Evolutionary conservation across 2,888 invertebrate genomes (phyloP).

Genomic region (Pyrrhia umbra): DNA sequence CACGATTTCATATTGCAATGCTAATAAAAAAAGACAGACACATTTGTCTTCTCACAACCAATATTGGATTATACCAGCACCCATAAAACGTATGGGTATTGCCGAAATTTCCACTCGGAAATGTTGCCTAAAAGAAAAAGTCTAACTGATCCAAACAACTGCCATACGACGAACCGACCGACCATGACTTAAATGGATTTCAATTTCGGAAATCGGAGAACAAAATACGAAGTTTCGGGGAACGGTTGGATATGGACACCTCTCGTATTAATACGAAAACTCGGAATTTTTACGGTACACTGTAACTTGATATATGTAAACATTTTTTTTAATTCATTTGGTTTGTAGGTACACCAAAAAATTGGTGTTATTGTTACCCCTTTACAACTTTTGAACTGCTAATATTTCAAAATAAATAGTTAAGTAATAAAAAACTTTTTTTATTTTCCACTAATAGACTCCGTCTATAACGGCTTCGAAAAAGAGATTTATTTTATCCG

Average conservation of each 20-base stretch:
- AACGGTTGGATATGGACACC: conserved; percentile 39
- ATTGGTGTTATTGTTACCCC: too few relatives aligned
- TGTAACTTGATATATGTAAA: conserved; percentile 28
- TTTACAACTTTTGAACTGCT: neutral
- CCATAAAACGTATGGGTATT: conserved; percentile 27
- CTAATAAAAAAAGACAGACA: conserved; percentile 27
- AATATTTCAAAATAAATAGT: neutral
- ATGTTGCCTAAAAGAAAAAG: conserved; percentile 36
- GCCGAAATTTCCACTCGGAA: conserved; percentile 22
- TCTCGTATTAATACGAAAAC: conserved; percentile 38
- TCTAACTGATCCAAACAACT: conserved; percentile 45
- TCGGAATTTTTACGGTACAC: conserved; percentile 22
- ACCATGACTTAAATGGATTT: conserved; percentile 54
- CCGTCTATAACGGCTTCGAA: too few relatives aligned
- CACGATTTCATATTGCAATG: neutral
- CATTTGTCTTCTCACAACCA: conserved; percentile 25
- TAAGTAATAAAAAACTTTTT: neutral
- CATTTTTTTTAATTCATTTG: conserved; percentile 12
- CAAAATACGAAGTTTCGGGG: conserved; percentile 53
- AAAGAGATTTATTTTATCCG: too few relatives aligned
- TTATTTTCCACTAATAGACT: too few relatives aligned
- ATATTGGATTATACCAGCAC: conserved; percentile 16
- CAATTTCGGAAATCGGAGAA: conserved; percentile 50
- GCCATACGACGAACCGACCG: conserved; percentile 38
- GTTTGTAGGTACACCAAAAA: neutral